These are phyloP conservation scores for Enteromius unitaeniatus DNA, from an alignment of 2,797 vertebrate species.

Conservation along the genomic window DNA sequence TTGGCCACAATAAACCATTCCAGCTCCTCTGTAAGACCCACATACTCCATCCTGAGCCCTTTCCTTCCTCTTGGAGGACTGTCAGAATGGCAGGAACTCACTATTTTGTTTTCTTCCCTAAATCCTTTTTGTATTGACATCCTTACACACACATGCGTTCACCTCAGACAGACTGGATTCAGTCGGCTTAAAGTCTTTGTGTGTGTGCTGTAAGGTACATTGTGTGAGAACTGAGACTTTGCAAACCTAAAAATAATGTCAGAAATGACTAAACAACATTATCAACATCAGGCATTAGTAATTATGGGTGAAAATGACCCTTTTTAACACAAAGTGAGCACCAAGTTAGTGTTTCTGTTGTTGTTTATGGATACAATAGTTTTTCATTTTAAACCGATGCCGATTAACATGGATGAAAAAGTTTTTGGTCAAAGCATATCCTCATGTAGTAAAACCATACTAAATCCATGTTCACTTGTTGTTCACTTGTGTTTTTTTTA, in stretches of 20 bases:
- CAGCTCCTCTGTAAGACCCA: constrained; percentile 13
- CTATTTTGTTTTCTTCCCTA: constrained; percentile 43
- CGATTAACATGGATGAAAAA: neutral
- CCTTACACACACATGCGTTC: neutral
- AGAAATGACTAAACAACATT: neutral
- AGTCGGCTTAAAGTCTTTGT: neutral
- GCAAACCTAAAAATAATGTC: neutral
- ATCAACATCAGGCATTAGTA: neutral
- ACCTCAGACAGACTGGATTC: neutral
- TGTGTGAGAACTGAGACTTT: neutral
- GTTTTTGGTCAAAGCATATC: neutral
- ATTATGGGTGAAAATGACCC: no score
- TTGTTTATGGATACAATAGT: neutral
- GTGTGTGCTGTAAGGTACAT: neutral
- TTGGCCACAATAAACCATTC: constrained; percentile 22
- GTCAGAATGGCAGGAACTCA: constrained; percentile 56
- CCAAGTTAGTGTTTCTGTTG: neutral
- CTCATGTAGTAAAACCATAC: neutral
- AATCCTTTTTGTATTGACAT: constrained; percentile 20
- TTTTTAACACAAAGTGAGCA: neutral
- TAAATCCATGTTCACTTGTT: neutral
- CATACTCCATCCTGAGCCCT: constrained; percentile 44
- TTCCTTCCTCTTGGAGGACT: constrained; percentile 46
- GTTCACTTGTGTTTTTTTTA: neutral
- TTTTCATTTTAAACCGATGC: neutral